Base-by-base conservation (phyloP, 2,888 invertebrate species). In the Acanthopleura granulata region DNA sequence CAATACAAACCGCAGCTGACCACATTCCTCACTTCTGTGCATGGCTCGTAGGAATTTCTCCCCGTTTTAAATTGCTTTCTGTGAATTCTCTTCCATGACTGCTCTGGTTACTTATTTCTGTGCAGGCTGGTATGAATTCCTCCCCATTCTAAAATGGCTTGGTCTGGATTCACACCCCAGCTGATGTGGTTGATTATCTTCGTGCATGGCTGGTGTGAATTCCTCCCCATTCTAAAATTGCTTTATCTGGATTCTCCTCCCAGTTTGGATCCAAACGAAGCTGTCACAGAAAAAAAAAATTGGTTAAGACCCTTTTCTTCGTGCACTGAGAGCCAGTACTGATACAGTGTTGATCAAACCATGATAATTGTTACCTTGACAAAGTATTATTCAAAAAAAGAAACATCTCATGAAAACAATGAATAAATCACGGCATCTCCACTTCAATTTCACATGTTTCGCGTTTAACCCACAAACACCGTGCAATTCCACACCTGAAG, bases 171-270 rank as follows among this genome's bases (percentile, higher is more conserved):
- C 66, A 66, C 29, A 22, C 66, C 57, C 6, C 4, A 22, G 12
- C 3, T 27, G 66, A 22, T 27, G 1, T 18, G 22, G 29, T 66
- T 66, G 22, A 6, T 66, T 22, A 27, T 27, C 66, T 66, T 6
- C 66, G 1, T 9, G 85, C 82, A 74, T 88, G 87, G 30, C 84
- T 85, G 3, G 84, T 85, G 29, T 83, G 81, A 0, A 89, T 86
- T 18, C 97, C 97, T 1, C 96, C 97, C 87, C 97, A 92, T 90
- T 97, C 96, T 78, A 97, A 91, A 72, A 97, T 92, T 89, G 97
- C 96, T 76, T 97, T 93, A 92, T 98, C 98, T 0, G 98, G 97
- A 92, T 97, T 97, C 89, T 98, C 97, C 88, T 96, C 93, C 98
- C 98, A 98, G 89, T 97, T 97, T 27, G 11, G 75, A 72, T 76